These are phyloP conservation scores for Chironomus striatipennis DNA, from an alignment of 1,140 invertebrate species.

Conservation along the genomic window DNA sequence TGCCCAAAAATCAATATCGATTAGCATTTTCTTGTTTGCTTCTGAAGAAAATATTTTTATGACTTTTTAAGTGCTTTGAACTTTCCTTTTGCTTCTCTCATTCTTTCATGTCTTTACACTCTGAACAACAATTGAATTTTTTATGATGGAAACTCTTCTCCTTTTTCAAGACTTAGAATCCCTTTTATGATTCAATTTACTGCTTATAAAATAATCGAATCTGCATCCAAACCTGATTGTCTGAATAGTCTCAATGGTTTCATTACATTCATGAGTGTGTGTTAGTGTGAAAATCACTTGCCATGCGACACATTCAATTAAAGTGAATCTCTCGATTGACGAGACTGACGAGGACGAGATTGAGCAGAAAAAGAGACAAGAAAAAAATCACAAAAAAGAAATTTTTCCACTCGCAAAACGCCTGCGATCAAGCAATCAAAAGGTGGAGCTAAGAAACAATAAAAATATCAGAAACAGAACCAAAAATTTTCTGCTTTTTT, in stretches of 20 bases:
- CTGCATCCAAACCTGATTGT: too few relatives aligned
- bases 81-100: not conserved
- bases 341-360: not conserved
- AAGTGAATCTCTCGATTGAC: not conserved
- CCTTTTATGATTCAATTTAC: too few relatives aligned
- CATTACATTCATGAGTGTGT: not conserved
- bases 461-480: constrained; percentile 19
- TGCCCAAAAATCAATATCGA: not conserved
- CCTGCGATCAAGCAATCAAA: constrained; percentile 17
- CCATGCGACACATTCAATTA: not conserved
- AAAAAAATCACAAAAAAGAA: not conserved
- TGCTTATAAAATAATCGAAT: too few relatives aligned
- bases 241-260: not conserved
- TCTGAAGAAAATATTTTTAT: constrained; percentile 1
- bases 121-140: too few relatives aligned
- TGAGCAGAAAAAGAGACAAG: not conserved
- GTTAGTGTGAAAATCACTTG: not conserved
- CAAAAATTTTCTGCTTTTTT: not conserved
- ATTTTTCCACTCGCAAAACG: not conserved
- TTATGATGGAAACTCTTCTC: too few relatives aligned
- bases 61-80: constrained; percentile 2
- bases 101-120: too few relatives aligned
- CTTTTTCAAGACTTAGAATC: too few relatives aligned
- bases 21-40: not conserved
- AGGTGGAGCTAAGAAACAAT: constrained; percentile 23